These are phyloP conservation scores for Cataglyphis livida DNA, from an alignment of 2,888 invertebrate species.

Conservation along the genomic window DNA sequence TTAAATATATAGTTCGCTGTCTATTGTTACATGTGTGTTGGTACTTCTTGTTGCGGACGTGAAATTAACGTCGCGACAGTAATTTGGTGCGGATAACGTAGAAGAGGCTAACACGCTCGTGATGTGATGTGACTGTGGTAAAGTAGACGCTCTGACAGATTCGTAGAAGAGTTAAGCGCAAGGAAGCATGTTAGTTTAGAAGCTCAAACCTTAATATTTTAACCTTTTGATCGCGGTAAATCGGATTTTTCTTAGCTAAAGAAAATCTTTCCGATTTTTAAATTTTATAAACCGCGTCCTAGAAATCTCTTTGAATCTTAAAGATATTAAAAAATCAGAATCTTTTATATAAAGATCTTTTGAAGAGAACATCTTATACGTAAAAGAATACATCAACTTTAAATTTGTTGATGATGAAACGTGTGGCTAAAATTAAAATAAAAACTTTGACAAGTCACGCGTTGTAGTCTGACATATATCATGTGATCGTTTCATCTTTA, in stretches of 20 bases:
- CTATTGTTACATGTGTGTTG: not conserved
- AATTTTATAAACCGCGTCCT: not conserved
- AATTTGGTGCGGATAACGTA: not conserved
- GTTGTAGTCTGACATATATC: no score
- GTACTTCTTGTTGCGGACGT: not conserved
- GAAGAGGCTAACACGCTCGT: conserved; percentile 2
- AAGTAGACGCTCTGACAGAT: conserved; percentile 9
- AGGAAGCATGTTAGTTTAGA: not conserved
- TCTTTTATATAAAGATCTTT: not conserved
- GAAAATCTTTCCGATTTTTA: not conserved
- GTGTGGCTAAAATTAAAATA: not conserved
- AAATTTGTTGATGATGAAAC: not conserved
- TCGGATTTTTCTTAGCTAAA: not conserved
- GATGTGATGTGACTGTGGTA: not conserved
- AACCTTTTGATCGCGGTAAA: not conserved
- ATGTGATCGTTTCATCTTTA: not conserved
- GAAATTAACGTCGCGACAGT: conserved; percentile 11
- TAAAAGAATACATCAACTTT: not conserved
- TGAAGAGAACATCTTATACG: not conserved
- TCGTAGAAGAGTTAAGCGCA: conserved; percentile 8
- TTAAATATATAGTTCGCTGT: conserved; percentile 19
- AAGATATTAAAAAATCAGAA: not conserved
- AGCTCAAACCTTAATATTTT: conserved; percentile 9
- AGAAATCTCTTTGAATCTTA: not conserved
- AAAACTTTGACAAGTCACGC: not conserved